Base-by-base conservation (phyloP, 2,797 vertebrate species). In the Spinus olivaceus region DNA sequence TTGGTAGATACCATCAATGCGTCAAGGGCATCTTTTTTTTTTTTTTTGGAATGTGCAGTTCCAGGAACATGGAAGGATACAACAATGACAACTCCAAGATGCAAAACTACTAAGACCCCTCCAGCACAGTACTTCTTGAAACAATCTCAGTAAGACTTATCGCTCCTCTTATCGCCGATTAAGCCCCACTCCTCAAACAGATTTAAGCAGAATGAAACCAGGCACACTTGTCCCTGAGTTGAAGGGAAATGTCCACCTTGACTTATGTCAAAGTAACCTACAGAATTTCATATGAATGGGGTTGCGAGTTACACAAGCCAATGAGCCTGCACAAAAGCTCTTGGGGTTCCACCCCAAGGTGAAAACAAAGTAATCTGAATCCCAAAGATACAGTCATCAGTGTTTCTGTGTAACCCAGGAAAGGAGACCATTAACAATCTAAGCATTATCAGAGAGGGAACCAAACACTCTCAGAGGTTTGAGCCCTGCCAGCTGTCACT, bases 281-380 rank as follows among this genome's bases (percentile, higher is more conserved):
- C 24, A 59, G 42, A 66, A 90, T 50, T 80, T 25, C 42, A 25
- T 46, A 39, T 24, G 14, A 66, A 83, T 17, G 13, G 9, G 11
- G 18, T 8, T 77, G 28, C 0, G 0, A 42, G 41, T 66, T 51
- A 41, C 33, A 41, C 0, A 3, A n/a, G n/a, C 25, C 22, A 70
- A 41, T 63, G 33, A 93, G 27, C n/a, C 61, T 74, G n/a, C 37
- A 69, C 65, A 72, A 80, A 78, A 81, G 32, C 23, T 66, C 42
- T 33, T 20, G 13, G n/a, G 3, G 10, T n/a, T 88, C 50, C 46
- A 72, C 12, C 18, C 17, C 41, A 42, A 67, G 49, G 56, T 41
- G 8, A 84, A 91, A 92, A 91, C 50, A 37, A 86, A 91, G 54
- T 49, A 79, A 50, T 27, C 25, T 61, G 59, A 92, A 86, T 79